phyloP scores from a whole-genome alignment of 2,113 vertebrate genomes.

The Pangasianodon hypophthalmus region DNA sequence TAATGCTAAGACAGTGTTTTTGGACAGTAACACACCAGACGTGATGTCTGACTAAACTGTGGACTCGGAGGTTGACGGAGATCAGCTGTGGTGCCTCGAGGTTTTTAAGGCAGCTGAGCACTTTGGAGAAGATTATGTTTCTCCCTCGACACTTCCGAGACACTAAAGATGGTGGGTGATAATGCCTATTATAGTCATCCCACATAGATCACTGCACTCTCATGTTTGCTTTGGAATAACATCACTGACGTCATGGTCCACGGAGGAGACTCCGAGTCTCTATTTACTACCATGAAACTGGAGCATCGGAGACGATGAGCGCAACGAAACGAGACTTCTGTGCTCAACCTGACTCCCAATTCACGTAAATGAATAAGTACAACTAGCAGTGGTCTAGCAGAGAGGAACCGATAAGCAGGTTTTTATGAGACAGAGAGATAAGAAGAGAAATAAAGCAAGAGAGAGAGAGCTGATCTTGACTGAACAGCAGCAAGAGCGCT shows the following conservation, averaged over 20 bases:
- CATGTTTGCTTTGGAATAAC: slow-evolving; percentile 16
- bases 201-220: background rate
- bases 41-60: background rate
- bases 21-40: background rate
- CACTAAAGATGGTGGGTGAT: slow-evolving; percentile 29
- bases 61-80: background rate
- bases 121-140: background rate
- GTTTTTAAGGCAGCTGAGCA: background rate
- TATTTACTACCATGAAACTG: slow-evolving; percentile 15
- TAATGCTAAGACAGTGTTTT: background rate
- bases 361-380: background rate
- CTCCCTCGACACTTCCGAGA: background rate
- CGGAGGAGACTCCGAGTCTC: slow-evolving; percentile 11
- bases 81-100: background rate
- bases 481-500: slow-evolving; percentile 21
- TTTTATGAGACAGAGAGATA: slow-evolving; percentile 28
- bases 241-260: slow-evolving; percentile 17
- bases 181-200: slow-evolving; percentile 10
- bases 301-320: background rate
- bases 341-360: background rate
- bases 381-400: background rate
- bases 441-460: slow-evolving; percentile 8
- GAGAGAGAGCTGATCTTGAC: slow-evolving; percentile 46
- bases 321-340: background rate
- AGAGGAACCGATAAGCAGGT: slow-evolving; percentile 21